phyloP scores from a whole-genome alignment of 2,797 vertebrate genomes.

The Ispidina picta region DNA sequence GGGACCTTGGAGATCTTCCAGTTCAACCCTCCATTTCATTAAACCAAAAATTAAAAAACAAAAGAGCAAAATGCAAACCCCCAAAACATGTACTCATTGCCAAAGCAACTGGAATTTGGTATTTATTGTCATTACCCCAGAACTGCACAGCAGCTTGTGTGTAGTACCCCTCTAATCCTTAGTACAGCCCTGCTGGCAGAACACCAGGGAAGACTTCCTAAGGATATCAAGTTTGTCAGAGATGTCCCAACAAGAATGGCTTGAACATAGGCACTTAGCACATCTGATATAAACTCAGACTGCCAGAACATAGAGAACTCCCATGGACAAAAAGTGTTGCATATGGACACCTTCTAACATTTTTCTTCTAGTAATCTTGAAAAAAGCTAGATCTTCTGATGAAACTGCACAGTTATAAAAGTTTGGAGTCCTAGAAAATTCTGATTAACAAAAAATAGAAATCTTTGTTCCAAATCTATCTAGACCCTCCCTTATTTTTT shows the following conservation, averaged over 20 bases:
- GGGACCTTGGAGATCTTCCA: no score
- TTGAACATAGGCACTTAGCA: background rate
- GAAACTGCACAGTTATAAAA: background rate
- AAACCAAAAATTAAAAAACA: background rate
- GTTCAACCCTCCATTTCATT: no score
- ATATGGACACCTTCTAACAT: background rate
- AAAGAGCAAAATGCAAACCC: no score
- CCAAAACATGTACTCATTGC: background rate
- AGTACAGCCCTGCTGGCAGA: background rate
- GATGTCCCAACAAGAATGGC: background rate
- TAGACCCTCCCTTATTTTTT: background rate
- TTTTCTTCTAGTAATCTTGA: background rate
- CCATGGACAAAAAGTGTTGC: background rate
- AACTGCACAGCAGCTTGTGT: background rate
- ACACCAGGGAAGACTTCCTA: background rate
- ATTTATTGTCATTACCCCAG: background rate
- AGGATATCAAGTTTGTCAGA: background rate
- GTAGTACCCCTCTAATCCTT: background rate
- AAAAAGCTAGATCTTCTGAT: background rate
- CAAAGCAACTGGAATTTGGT: background rate
- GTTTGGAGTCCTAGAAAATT: background rate
- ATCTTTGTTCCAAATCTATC: background rate
- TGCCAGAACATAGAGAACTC: background rate
- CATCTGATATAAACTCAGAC: background rate
- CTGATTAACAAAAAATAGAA: background rate